Percentiles rank a stretch among this genome's conserved stretches.
These are phyloP conservation scores for Marmota flaviventris DNA, from an alignment of 2,113 vertebrate species.

Conservation along the genomic window DNA sequence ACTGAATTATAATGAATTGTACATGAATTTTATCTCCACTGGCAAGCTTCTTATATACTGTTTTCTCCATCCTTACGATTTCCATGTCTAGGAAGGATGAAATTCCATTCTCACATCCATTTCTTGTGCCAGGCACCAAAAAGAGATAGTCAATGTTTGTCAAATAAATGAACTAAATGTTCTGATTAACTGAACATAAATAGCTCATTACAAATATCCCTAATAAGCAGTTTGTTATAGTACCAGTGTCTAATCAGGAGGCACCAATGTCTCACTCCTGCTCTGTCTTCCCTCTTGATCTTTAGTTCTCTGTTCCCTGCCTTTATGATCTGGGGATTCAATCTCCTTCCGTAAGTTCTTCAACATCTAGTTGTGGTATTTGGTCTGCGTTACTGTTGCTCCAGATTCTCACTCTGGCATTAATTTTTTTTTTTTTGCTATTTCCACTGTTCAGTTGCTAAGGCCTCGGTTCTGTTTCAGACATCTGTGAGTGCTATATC, in stretches of 20 bases:
- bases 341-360: background rate
- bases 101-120: background rate
- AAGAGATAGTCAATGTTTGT: background rate
- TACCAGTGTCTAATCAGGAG: background rate
- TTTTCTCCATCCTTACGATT: background rate
- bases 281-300: background rate
- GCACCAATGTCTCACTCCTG: background rate
- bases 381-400: background rate
- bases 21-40: background rate
- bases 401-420: background rate
- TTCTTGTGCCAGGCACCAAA: background rate
- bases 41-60: background rate
- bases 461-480: background rate
- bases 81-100: background rate
- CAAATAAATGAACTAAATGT: background rate
- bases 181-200: background rate
- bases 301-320: background rate
- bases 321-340: background rate
- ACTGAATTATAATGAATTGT: accelerated
- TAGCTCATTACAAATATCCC: background rate
- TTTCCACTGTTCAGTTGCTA: background rate
- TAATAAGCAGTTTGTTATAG: no score
- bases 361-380: background rate
- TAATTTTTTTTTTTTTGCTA: background rate
- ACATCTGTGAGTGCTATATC: background rate